Base-by-base conservation (phyloP, 2,888 invertebrate species). In the Syritta pipiens region DNA sequence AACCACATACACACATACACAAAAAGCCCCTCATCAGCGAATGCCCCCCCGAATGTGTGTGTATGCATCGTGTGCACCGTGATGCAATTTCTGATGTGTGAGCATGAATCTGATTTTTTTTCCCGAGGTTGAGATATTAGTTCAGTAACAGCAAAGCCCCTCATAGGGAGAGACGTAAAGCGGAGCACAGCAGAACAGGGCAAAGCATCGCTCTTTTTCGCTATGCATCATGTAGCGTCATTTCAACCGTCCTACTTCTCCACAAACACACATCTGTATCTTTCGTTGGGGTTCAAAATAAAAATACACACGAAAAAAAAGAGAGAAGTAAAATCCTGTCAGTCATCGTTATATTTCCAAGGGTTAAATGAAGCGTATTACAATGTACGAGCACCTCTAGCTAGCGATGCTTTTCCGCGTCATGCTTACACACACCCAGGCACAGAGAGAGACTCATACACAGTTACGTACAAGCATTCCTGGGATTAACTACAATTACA, bases 361-460 rank as follows among this genome's bases (percentile, higher is more conserved):
- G 69, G 51, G 63, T 69, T 69, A 51, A 69, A 76, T 69, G 76
- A 69, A 76, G 49, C 76, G 48, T 57, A 42, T 28, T 62, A 62
- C 49, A 49, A 48, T 48, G 35, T 63, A 40, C 62, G 49, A 75
- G 42, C 40, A 63, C 53, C 48, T 46, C 3, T 9, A n/a, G 3
- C 17, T 7, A 4, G 10, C 17, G 20, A 44, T 12, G 19, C 62
- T 20, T 51, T 28, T 46, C 53, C 46, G 10, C 5, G n/a, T 26
- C 37, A 9, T 22, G 24, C 12, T n/a, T 32, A 9, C n/a, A 14
- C 6, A 32, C 14, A 59, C 17, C 12, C 28, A 35, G 9, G 24
- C 5, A 10, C 14, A 5, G 24, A 20, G 5, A 2, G 1, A n/a
- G 44, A 12, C 37, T 24, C 10, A 9, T 3, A 5, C 20, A 20